A percentile compares a stretch with the other conserved stretches of the same genome.
phyloP scores from a whole-genome alignment of 2,113 vertebrate species.

The Malurus elegans region DNA sequence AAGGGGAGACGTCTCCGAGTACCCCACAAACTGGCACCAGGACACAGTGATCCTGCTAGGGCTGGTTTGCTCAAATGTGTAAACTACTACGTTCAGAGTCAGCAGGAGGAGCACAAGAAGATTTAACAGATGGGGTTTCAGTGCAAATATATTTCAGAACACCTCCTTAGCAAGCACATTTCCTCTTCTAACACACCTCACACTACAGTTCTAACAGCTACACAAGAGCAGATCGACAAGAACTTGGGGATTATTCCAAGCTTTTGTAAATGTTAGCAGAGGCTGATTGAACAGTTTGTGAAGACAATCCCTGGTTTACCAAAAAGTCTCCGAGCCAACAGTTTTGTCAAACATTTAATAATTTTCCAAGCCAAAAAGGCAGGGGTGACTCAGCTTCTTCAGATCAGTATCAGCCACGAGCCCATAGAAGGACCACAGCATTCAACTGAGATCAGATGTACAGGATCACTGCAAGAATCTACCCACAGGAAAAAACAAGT shows the following conservation, averaged over 20 bases:
- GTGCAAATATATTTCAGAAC: background rate
- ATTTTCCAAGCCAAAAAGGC: background rate
- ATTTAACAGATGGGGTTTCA: constrained; percentile 10
- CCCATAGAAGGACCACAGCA: accelerated
- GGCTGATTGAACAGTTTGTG: background rate
- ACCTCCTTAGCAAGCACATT: background rate
- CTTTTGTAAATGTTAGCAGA: constrained; percentile 2
- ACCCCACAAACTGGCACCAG: background rate
- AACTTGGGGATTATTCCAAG: background rate
- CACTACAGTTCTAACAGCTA: background rate
- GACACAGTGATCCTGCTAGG: accelerated
- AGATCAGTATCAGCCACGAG: background rate
- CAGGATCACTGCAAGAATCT: background rate
- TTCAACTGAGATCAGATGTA: background rate
- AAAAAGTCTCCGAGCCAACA: background rate
- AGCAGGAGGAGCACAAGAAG: background rate
- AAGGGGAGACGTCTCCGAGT: background rate
- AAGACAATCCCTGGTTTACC: background rate
- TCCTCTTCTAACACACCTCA: background rate
- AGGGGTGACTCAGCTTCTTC: background rate
- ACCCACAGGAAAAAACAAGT: accelerated
- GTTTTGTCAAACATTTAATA: background rate
- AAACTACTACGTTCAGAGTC: background rate
- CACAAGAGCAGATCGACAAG: background rate
- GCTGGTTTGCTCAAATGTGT: background rate